Evolutionary conservation across 1,140 invertebrate genomes (phyloP).

Genomic region (Hydropsyche tenuis): DNA sequence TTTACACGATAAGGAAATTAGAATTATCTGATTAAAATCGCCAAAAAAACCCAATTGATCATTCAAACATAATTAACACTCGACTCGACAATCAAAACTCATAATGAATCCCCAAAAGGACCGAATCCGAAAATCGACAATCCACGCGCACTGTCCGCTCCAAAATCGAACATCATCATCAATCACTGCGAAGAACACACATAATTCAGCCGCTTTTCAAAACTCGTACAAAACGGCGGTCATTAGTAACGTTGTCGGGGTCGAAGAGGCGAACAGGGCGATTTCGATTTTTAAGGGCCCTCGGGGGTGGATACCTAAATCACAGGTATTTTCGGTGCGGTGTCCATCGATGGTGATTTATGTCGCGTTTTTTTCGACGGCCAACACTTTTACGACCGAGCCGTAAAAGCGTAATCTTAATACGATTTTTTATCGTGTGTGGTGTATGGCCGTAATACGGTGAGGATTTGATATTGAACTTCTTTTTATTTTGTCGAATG

Average conservation of each 20-base stretch:
- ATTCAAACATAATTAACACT: too few relatives aligned
- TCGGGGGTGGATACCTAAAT: constrained; percentile 8
- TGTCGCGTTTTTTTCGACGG: constrained; percentile 16
- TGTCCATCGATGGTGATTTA: constrained; percentile 25
- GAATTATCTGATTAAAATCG: too few relatives aligned
- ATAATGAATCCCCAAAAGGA: too few relatives aligned
- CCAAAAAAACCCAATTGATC: too few relatives aligned
- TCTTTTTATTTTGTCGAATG: too few relatives aligned
- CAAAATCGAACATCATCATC: background rate
- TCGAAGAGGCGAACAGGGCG: background rate
- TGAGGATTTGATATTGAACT: too few relatives aligned
- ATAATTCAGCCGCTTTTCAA: background rate
- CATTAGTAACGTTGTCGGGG: constrained; percentile 4
- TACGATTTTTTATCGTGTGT: background rate
- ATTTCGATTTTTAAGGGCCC: background rate
- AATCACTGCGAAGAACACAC: background rate
- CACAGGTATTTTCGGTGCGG: constrained; percentile 25
- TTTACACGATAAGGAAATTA: too few relatives aligned
- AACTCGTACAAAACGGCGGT: background rate
- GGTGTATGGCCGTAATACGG: too few relatives aligned
- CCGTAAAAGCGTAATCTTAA: background rate
- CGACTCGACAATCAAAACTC: too few relatives aligned
- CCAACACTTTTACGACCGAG: constrained; percentile 2
- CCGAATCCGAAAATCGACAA: background rate
- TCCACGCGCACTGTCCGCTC: background rate